phyloP scores from a whole-genome alignment of 23 tunicate genomes.

The Corella eumyota region DNA sequence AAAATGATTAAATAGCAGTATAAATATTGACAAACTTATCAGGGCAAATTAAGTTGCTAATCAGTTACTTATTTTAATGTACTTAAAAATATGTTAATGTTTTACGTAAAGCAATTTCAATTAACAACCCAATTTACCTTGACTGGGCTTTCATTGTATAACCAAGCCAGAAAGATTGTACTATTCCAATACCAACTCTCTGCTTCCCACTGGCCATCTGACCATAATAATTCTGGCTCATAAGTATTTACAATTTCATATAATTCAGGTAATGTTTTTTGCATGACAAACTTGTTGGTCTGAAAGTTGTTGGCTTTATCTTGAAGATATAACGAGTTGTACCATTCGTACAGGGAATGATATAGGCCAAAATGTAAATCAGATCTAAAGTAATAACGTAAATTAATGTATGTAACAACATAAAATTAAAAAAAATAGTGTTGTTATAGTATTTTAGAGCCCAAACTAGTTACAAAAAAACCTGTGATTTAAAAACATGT shows the following conservation, averaged over 20 bases:
- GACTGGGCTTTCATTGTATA: conserved; percentile 57
- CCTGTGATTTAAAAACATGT: no score
- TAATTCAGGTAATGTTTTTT: conserved; percentile 51
- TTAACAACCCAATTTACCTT: conserved; percentile 27
- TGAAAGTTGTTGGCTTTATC: conserved; percentile 17
- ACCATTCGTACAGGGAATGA: conserved; percentile 42
- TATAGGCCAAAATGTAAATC: conserved; percentile 35
- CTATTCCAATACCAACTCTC: conserved; percentile 34
- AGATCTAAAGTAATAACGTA: background rate
- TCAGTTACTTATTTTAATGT: no score
- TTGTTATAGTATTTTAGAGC: no score
- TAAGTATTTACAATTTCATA: conserved; percentile 39
- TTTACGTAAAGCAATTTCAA: no score
- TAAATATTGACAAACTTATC: no score
- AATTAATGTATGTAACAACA: background rate
- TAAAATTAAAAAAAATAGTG: no score
- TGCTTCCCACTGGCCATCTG: conserved; percentile 53
- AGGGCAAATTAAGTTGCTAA: no score
- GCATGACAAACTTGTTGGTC: conserved; percentile 9
- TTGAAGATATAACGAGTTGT: conserved; percentile 1
- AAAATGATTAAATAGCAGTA: no score
- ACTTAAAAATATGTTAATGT: no score
- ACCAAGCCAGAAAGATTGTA: conserved; percentile 48
- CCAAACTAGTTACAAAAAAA: no score
- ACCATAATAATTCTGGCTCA: conserved; percentile 56